phyloP scores from a whole-genome alignment of 2,888 invertebrate genomes.

The Ochropacha duplaris region DNA sequence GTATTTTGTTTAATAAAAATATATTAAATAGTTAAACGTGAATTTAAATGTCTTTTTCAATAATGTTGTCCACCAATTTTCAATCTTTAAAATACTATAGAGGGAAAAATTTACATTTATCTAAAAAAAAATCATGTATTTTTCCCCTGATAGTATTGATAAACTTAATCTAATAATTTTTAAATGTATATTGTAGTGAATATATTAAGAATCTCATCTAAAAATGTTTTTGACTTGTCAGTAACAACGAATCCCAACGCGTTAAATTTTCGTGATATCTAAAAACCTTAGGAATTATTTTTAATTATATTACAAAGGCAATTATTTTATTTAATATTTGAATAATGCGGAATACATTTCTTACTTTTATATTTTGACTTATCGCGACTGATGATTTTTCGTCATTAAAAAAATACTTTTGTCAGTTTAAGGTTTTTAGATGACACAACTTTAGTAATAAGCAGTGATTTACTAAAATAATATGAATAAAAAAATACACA shows the following conservation, averaged over 20 bases:
- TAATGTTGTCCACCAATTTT: slow-evolving; percentile 28
- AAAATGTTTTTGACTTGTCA: slow-evolving; percentile 16
- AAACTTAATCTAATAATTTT: slow-evolving; percentile 8
- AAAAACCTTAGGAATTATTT: not conserved
- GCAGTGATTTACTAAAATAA: not conserved
- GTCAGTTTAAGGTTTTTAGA: not conserved
- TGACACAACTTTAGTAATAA: not conserved
- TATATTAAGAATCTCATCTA: slow-evolving; percentile 22
- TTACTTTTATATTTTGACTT: not conserved
- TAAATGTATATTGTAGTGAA: slow-evolving; percentile 15
- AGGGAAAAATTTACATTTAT: not conserved
- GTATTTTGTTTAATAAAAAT: not conserved
- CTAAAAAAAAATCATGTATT: not conserved
- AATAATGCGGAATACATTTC: not conserved
- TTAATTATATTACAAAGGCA: not conserved
- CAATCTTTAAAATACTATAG: slow-evolving; percentile 16
- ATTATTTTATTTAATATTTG: too few relatives aligned
- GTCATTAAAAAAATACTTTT: not conserved
- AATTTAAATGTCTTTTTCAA: slow-evolving; percentile 14
- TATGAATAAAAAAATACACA: not conserved
- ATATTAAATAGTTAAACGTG: slow-evolving; percentile 4
- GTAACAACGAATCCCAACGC: slow-evolving; percentile 44
- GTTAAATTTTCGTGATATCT: slow-evolving; percentile 4
- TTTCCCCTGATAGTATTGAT: not conserved
- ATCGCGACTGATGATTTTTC: not conserved